Evolutionary conservation across 1,140 invertebrate species (phyloP).

Genomic region (Drosophila oshimai): DNA sequence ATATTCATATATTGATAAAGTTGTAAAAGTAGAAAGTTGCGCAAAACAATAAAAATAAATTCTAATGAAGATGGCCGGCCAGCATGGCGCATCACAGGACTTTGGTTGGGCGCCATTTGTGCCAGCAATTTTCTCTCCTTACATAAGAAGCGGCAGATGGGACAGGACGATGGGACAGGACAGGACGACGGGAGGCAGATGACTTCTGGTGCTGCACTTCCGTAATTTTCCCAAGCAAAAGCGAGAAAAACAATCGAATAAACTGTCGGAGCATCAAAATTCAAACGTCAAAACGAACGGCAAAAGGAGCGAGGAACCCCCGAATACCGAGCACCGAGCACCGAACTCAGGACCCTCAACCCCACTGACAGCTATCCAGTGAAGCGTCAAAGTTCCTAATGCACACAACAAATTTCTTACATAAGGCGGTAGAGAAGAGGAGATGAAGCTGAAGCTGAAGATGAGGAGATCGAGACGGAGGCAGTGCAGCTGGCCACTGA

Average conservation of each 20-base stretch:
- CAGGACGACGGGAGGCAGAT: constrained; percentile 5
- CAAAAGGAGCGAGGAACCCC: constrained; percentile 35
- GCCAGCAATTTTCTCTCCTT: constrained; percentile 73
- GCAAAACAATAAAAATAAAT: constrained; percentile 81
- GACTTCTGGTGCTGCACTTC: constrained; percentile 72
- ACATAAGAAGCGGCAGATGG: constrained; percentile 62
- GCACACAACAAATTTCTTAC: constrained; percentile 82
- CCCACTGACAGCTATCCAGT: constrained; percentile 77
- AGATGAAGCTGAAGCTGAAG: neutral
- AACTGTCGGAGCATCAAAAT: constrained; percentile 81
- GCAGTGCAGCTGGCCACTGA: constrained; percentile 57
- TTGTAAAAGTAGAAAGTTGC: constrained; percentile 79
- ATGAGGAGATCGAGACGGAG: neutral
- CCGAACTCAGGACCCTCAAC: constrained; percentile 1
- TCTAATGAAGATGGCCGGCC: constrained; percentile 76
- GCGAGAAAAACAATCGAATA: constrained; percentile 81
- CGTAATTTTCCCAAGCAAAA: constrained; percentile 71
- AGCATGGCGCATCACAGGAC: constrained; percentile 60
- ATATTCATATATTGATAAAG: constrained; percentile 81
- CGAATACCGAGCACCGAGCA: neutral
- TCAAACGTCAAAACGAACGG: constrained; percentile 71
- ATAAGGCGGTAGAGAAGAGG: constrained; percentile 21
- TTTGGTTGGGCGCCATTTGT: constrained; percentile 56
- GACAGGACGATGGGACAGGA: neutral
- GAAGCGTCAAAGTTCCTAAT: constrained; percentile 81